Evolutionary conservation across 2,113 vertebrate species (phyloP).

Genomic region (Collichthys lucidus): DNA sequence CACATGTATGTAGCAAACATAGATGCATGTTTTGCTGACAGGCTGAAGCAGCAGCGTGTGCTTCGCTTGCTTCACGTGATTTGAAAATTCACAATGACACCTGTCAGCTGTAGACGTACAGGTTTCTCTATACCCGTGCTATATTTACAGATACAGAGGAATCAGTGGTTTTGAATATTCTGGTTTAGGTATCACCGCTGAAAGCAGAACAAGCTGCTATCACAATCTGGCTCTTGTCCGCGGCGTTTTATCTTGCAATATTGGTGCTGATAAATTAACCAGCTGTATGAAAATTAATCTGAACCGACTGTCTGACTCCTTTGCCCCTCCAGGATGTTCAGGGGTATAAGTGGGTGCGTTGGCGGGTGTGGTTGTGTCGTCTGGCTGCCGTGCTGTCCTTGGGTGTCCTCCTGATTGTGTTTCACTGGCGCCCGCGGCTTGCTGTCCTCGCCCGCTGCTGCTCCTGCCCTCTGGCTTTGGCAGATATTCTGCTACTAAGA

Average conservation of each 20-base stretch:
- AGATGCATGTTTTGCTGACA: too few relatives aligned
- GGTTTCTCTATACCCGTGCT: background rate
- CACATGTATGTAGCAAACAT: too few relatives aligned
- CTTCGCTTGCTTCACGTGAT: background rate
- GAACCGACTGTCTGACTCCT: constrained; percentile 15
- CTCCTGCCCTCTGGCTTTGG: constrained; percentile 84
- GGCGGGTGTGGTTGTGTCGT: constrained; percentile 87
- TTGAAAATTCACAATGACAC: background rate
- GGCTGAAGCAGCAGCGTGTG: too few relatives aligned
- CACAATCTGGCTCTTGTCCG: background rate
- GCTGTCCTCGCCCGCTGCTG: constrained; percentile 84
- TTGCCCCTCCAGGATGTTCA: constrained; percentile 85
- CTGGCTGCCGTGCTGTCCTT: constrained; percentile 82
- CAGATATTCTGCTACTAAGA: constrained; percentile 88
- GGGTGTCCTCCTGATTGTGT: constrained; percentile 87
- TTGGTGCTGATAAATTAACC: background rate
- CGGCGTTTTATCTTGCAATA: background rate
- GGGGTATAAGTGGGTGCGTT: constrained; percentile 89
- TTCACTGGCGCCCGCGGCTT: constrained; percentile 90
- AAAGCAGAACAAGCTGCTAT: background rate
- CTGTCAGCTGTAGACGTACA: constrained; percentile 10
- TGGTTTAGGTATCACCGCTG: background rate
- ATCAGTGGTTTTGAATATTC: background rate
- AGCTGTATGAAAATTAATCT: constrained; percentile 10
- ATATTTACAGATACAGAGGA: background rate